Conservation (phyloP, 2,888 invertebrate genomes). For the Rugalucina vietnamica region DNA sequence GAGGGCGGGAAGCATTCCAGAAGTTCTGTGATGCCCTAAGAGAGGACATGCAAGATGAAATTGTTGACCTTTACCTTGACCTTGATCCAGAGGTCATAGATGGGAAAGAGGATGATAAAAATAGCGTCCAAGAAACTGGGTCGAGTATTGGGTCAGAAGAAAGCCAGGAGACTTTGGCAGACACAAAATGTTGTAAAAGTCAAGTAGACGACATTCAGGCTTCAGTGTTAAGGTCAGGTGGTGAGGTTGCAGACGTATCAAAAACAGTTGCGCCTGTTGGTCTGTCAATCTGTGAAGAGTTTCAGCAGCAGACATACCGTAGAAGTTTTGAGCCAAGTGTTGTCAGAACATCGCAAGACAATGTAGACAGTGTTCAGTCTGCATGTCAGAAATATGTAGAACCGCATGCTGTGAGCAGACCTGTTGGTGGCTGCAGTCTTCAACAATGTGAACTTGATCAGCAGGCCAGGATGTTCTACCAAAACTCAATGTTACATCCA, state of each 20-base stretch:
- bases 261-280: not conserved
- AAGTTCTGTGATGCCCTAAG: constrained; percentile 76
- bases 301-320: constrained; percentile 45
- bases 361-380: not conserved
- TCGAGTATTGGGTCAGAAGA: not conserved
- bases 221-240: not conserved
- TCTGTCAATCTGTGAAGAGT: constrained; percentile 49
- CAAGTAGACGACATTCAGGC: not conserved
- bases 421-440: not conserved
- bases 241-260: not conserved
- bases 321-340: constrained; percentile 48
- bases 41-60: constrained; percentile 72
- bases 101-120: constrained; percentile 6
- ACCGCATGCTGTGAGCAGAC: not conserved
- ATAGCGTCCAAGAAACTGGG: not conserved
- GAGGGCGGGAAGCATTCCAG: constrained; percentile 73
- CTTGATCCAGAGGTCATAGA: constrained; percentile 18
- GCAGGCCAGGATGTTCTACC: constrained; percentile 41
- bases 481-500: constrained; percentile 41
- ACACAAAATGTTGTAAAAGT: not conserved
- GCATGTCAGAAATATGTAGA: not conserved
- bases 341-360: not conserved
- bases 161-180: not conserved
- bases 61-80: constrained; percentile 70
- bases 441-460: constrained; percentile 12